Evolutionary conservation across 2,888 invertebrate genomes (phyloP), one percentile per base, ranked within the genome.

Genomic region (Cinara cedri): DNA sequence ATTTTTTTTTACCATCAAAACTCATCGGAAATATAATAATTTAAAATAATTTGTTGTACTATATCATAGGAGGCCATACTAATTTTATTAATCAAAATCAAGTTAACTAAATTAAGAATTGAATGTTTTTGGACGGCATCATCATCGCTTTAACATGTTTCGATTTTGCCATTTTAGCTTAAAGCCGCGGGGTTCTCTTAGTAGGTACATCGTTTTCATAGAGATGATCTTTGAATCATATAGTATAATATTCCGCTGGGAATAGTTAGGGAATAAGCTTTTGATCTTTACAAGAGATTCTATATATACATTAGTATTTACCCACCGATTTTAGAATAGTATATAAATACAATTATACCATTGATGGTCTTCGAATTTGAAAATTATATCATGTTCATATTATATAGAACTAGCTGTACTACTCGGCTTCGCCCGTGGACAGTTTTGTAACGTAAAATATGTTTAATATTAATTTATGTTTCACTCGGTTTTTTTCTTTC

Each of bases 261-360:
- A 63, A 49, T 21, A 34, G 51, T 2, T 6, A 65, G 1, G 26
- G 63, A 9, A 51, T 21, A 57, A 24, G 57, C 72, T 21, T 74
- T 34, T 74, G 74, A 74, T 74, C 21, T 63, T 54, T 51, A 21
- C 21, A 3, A 21, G 21, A 21, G 14, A 54, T 42, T 72, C 19
- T 19, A 74, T 42, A 21, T 14, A 16, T 14, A 51, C 26, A 26
- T 4, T 8, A 3, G 11, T 8, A n/a, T n/a, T n/a, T n/a, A 9
- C 10, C 2, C 10, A n/a, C 60, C 24, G 24, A 62, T 13, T 60
- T 55, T 13, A 19, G 26, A 60, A 60, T 11, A 9, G 14, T 21
- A 1, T n/a, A n/a, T 6, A 51, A 26, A 51, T 11, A 4, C 49
- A 55, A 70, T 70, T n/a, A n/a, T n/a, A n/a, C n/a, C 54, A 55